Base-by-base conservation (phyloP, 37 sponge, comb jelly and placozoan genomes). In the Petrosia ficiformis region DNA sequence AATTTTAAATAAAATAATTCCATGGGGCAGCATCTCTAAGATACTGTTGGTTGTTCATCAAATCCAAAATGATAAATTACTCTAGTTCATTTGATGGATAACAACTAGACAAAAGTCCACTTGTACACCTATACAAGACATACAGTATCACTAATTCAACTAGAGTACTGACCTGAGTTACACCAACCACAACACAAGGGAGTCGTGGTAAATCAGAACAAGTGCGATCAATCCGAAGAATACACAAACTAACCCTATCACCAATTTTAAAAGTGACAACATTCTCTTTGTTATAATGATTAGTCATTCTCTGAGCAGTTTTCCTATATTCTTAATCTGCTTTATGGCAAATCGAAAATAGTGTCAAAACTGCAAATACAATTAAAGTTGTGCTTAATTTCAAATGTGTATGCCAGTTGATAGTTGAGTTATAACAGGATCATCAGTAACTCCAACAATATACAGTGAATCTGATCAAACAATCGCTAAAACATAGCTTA, bases 181-280 rank as follows among this genome's bases (percentile, higher is more conserved):
- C n/a, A n/a, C n/a, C 77, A 25, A 83, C 84, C 42, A 76, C 57
- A 33, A 83, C 43, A 36, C 76, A 75, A 26, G 63, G 76, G 2
- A 83, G 77, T 6, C 84, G 29, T 48, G 67, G 84, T 10, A 60
- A 31, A 75, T 76, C 84, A 40, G 84, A 76, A 34, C 70, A 75
- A 43, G 82, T 14, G 19, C 75, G 75, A 56, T 82, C 82, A 73
- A 82, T 74, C 30, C 82, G 56, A 10, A 70, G 84, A 3, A 83
- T 35, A 26, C 76, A 29, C 32, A 83, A 69, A 28, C 39, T 35
- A 48, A 83, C 84, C 30, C 33, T 32, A 21, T 76, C 77, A 3
- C 77, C 77, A 2, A 24, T 31, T 30, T 65, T 21, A 59, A 83
- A 83, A 22, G 64, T 76, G 25, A 31, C 31, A 26, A 59, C 41